Evolutionary conservation across 2,113 vertebrate genomes (phyloP).

Genomic region (Ahaetulla prasina): DNA sequence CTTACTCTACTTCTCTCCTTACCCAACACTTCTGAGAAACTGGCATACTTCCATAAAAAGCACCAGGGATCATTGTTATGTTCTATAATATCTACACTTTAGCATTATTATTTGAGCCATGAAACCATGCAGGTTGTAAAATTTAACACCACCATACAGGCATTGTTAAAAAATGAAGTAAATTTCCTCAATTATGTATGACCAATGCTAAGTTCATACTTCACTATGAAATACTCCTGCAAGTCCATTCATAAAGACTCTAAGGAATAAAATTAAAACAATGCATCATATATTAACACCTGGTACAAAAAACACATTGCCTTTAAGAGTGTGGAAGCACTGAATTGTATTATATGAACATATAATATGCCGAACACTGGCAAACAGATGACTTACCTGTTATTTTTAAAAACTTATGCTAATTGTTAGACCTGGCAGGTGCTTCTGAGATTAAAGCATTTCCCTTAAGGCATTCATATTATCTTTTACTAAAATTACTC

Average conservation of each 20-base stretch:
- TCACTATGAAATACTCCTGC: background rate
- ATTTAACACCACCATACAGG: background rate
- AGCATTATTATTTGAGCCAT: background rate
- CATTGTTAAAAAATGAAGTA: background rate
- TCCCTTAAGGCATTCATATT: background rate
- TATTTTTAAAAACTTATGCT: background rate
- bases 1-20: background rate
- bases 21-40: background rate
- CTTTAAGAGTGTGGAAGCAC: background rate
- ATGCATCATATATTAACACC: background rate
- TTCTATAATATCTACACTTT: background rate
- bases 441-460: background rate
- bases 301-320: background rate
- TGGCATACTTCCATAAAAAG: background rate
- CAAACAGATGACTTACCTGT: background rate
- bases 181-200: background rate
- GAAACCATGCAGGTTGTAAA: background rate
- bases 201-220: background rate
- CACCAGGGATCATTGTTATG: background rate
- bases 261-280: background rate
- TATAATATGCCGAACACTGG: fast-evolving
- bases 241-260: fast-evolving
- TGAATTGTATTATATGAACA: background rate
- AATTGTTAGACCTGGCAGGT: background rate
- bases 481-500: conserved; percentile 10